These are phyloP conservation scores for Drosophila paranaensis DNA, from an alignment of 2,888 invertebrate genomes.

Conservation along the genomic window DNA sequence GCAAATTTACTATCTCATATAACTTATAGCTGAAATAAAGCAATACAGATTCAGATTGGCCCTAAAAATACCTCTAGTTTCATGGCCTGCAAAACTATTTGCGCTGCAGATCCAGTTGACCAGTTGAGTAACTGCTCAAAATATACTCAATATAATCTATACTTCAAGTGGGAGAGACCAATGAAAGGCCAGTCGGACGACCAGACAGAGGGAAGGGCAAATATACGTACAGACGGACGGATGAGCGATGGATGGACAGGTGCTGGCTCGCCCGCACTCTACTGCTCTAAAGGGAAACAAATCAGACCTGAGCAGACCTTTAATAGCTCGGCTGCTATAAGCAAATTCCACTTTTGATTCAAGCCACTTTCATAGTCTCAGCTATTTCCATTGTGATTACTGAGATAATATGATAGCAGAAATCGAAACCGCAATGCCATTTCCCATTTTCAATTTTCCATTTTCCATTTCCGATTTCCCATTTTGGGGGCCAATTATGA, in stretches of 20 bases:
- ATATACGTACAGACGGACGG: neutral
- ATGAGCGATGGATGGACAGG: neutral
- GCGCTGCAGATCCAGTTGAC: no score
- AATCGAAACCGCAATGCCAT: conserved; percentile 24
- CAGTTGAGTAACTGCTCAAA: no score
- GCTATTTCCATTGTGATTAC: neutral
- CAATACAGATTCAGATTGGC: no score
- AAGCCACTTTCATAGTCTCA: neutral
- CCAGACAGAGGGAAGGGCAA: neutral
- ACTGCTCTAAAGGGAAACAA: neutral
- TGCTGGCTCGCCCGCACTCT: neutral
- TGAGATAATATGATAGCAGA: neutral
- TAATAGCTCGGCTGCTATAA: neutral
- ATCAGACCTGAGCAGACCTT: neutral
- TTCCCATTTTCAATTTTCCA: neutral
- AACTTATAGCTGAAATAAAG: no score
- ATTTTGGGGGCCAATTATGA: conserved; percentile 15
- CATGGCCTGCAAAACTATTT: no score
- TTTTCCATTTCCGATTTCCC: neutral
- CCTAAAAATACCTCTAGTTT: no score
- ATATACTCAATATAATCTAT: no score
- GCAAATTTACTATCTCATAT: no score
- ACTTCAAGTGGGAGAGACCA: neutral
- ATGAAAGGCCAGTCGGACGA: neutral
- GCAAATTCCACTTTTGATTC: neutral